phyloP scores from a whole-genome alignment of 2,888 invertebrate genomes.

The Netelia virgata region DNA sequence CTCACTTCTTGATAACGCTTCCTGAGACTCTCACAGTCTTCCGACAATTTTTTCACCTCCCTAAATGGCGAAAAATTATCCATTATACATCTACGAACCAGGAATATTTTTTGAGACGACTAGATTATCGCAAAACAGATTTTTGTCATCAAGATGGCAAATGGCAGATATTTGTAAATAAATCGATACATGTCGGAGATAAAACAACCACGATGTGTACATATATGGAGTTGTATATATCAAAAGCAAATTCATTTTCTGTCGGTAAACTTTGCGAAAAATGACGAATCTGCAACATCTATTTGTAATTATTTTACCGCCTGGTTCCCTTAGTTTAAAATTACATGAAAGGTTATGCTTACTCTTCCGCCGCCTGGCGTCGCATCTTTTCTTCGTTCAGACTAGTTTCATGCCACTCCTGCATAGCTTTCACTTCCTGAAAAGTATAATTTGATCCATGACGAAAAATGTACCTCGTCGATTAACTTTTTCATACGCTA shows the following conservation, averaged over 20 bases:
- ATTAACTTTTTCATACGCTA: background rate
- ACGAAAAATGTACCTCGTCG: background rate
- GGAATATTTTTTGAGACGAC: no score
- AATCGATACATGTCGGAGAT: no score
- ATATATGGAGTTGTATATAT: no score
- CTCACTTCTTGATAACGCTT: constrained; percentile 86
- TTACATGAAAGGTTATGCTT: constrained; percentile 36
- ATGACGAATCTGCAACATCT: no score
- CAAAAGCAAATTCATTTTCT: no score
- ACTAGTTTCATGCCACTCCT: constrained; percentile 46
- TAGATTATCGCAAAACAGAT: no score
- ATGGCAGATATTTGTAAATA: no score
- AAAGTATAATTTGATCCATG: constrained; percentile 24
- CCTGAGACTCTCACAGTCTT: constrained; percentile 83
- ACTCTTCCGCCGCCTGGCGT: constrained; percentile 63
- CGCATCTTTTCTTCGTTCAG: constrained; percentile 62
- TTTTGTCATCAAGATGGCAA: no score
- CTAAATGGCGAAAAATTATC: constrained; percentile 68
- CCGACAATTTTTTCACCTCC: constrained; percentile 73
- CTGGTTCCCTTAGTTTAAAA: background rate
- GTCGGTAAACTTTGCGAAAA: no score
- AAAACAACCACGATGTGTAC: no score
- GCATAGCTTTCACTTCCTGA: constrained; percentile 45
- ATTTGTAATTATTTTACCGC: no score
- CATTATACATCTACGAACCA: background rate